Base-by-base conservation (phyloP, 30 jellyfish, hydroid and myxozoan species). In the Aurelia sp. region DNA sequence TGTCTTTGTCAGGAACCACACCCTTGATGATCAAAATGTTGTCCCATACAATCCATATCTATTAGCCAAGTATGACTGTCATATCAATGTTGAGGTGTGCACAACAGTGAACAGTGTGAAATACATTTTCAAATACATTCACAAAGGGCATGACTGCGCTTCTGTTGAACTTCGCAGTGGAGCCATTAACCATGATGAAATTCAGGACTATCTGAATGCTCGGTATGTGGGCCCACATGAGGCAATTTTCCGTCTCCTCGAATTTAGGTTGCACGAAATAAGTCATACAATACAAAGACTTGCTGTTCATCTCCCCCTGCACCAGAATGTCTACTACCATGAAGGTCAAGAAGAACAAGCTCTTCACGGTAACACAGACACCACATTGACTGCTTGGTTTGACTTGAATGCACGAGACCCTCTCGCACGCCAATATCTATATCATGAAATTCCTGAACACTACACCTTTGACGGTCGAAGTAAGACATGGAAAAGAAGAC, bases 311-410 rank as follows among this genome's bases (percentile, higher is more conserved):
- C 52, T 41, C 52, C 50, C 33, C 4, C n/a, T 57, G 24, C 24
- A 13, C 67, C 67, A 57, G 8, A 13, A 64, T 24, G 27, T 13
- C 4, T 24, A 13, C 50, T 30, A 64, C 17, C 35, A 64, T 4
- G n/a, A 12, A 64, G 27, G 76, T 3, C 76, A 64, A n/a, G 27
- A 86, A 27, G 52, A 85, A 18, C 19, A 62, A 41, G 77, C 96
- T 13, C 93, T 89, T 5, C 71, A 22, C 1, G 63, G 72, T 31
- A 97, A 89, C 64, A 60, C 19, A 38, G 58, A 19, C 41, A 76
- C 96, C 15, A 55, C 88, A 21, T 94, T 86, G 35, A 64, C 93
- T 31, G 96, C 92, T 5, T 86, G 77, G 82, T 86, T 77, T 63
- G 35, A 27, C 20, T 62, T 77, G 22, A 86, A 76, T 59, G 76